Base-by-base conservation (phyloP, 2,888 invertebrate species). In the Pyrgus malvae region DNA sequence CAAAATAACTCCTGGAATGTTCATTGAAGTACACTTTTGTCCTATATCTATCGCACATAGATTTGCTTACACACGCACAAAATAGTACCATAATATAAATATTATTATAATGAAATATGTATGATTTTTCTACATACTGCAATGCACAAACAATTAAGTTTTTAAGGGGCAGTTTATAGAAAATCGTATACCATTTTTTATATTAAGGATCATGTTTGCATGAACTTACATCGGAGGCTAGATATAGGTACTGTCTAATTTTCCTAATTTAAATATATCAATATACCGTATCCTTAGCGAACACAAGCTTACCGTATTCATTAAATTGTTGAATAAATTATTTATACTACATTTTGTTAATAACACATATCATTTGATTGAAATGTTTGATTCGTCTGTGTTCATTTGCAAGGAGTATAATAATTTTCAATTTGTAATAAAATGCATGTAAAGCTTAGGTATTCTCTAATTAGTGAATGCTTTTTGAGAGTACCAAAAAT, bases 121-220 rank as follows among this genome's bases (percentile, higher is more conserved):
- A 29, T 3, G 11, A 4, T 29, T 7, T 35, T 35, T 35, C 14
- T 16, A 16, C 14, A 8, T n/a, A n/a, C n/a, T 23, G 6, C 23
- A 23, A 4, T 4, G 6, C 3, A 23, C 23, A 17, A 17, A 31
- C 31, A 31, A 21, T 21, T 45, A n/a, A n/a, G n/a, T 3, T 19
- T 12, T 4, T 3, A 8, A 8, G 46, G 49, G 40, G 41, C 41
- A 41, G 41, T 49, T 14, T 33, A 31, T 31, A 14, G 31, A 21
- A 41, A 29, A 12, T 40, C 4, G 31, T 27, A 14, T 31, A 31
- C 70, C 72, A 78, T 78, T 71, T 19, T 49, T 84, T 85, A 86
- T 85, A 85, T 86, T 86, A 86, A 87, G 85, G 85, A 86, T 86
- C 86, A 83, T 80, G 69, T 38, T 37, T 37, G 49, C 53, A 44